A percentile compares a stretch with the other conserved stretches of the same genome.
These are phyloP conservation scores for Spinus olivaceus DNA, from an alignment of 2,797 vertebrate genomes.

Conservation along the genomic window DNA sequence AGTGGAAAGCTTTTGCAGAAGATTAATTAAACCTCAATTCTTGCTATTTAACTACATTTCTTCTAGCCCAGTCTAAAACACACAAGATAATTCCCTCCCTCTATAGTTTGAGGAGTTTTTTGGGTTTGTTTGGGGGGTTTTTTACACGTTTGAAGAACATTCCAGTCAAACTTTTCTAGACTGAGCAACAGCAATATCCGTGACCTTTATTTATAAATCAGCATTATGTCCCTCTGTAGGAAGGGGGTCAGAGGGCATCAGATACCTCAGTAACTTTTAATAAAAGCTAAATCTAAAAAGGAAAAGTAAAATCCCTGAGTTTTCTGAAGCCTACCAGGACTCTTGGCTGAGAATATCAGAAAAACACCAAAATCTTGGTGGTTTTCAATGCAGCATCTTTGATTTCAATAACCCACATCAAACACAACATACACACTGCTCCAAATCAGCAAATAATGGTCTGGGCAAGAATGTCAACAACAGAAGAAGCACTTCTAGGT, in stretches of 20 bases:
- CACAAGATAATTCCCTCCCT: not conserved
- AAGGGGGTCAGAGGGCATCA: not conserved
- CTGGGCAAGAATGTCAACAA: not conserved
- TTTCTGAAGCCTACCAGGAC: not conserved
- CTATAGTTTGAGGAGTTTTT: not conserved
- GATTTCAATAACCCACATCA: not conserved
- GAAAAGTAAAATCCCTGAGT: not conserved
- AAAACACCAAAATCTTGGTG: not conserved
- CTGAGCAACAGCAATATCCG: not conserved
- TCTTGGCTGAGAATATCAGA: not conserved
- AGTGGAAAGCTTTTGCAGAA: not conserved
- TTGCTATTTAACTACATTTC: not conserved
- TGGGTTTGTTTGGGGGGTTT: rapidly evolving
- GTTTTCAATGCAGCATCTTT: not conserved
- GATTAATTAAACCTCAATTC: not conserved
- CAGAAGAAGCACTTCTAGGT: not conserved
- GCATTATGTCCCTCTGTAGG: not conserved
- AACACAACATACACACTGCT: not conserved
- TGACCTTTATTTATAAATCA: not conserved
- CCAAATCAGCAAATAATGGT: not conserved
- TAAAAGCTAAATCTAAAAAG: not conserved
- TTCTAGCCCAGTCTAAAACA: not conserved
- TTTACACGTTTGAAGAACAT: not conserved
- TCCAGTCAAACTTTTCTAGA: not conserved
- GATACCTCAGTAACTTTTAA: not conserved